Evolutionary conservation across 2,888 invertebrate species (phyloP).

Genomic region (Empis livida): DNA sequence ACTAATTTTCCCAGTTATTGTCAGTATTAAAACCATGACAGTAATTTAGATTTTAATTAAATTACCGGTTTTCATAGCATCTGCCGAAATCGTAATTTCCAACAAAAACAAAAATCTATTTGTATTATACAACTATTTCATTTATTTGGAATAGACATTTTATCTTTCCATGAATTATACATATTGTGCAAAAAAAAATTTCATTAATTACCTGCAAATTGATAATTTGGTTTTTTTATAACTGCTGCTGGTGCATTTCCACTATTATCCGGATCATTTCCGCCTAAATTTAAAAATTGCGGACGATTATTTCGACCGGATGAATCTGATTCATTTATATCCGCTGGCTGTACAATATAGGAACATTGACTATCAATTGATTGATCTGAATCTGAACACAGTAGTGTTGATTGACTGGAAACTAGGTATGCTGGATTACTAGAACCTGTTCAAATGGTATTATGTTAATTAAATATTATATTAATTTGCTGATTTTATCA

Average conservation of each 20-base stretch:
- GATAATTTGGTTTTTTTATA: constrained; percentile 54
- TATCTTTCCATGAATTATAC: no score
- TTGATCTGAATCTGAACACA: constrained; percentile 15
- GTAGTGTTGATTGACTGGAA: constrained; percentile 14
- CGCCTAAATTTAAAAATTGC: constrained; percentile 50
- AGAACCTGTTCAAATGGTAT: constrained; percentile 6
- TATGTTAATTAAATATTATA: not conserved
- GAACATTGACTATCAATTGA: constrained; percentile 13
- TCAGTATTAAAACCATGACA: no score
- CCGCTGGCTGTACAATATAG: constrained; percentile 9
- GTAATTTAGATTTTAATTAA: no score
- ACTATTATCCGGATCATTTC: constrained; percentile 28
- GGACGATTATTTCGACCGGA: constrained; percentile 38
- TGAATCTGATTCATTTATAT: constrained; percentile 6
- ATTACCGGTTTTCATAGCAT: no score
- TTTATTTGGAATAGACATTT: no score
- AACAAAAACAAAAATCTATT: no score
- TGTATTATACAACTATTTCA: no score
- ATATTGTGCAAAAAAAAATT: no score
- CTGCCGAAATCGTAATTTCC: no score
- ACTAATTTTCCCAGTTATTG: no score
- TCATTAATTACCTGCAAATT: constrained; percentile 48
- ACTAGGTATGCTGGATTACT: constrained; percentile 12
- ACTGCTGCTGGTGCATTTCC: constrained; percentile 45
- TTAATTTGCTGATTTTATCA: not conserved